These are phyloP conservation scores for Calosoma granatense DNA, from an alignment of 1,140 invertebrate species.

Conservation along the genomic window DNA sequence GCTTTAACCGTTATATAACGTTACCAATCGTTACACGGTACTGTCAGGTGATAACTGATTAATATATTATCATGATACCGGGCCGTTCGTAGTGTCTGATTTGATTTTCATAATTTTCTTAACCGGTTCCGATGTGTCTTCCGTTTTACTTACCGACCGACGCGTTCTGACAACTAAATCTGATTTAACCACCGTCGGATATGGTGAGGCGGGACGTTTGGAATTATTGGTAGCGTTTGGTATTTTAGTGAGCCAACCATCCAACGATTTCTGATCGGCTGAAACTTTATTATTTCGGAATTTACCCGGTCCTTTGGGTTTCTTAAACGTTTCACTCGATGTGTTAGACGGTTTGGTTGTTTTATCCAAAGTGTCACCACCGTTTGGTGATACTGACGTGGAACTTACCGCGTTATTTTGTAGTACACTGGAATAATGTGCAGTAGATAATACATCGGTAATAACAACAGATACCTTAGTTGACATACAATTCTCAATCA, in stretches of 20 bases:
- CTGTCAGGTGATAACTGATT: too few species aligned
- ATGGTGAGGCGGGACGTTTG: background rate
- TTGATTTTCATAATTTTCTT: background rate
- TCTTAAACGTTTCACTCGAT: background rate
- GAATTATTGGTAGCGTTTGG: background rate
- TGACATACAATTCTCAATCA: background rate
- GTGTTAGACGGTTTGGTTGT: background rate
- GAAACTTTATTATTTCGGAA: background rate
- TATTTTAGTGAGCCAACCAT: background rate
- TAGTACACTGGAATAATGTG: background rate
- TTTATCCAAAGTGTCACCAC: background rate
- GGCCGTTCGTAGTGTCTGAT: background rate
- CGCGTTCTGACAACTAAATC: background rate
- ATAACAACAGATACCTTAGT: background rate
- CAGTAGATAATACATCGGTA: background rate
- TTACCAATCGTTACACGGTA: too few species aligned
- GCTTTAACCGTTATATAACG: too few species aligned
- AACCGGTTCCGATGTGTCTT: background rate
- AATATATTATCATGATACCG: background rate
- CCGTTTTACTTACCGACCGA: background rate
- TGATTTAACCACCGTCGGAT: background rate
- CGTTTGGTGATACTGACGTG: background rate
- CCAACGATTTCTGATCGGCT: background rate
- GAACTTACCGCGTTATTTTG: conserved; percentile 1
- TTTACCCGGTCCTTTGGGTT: background rate